Evolutionary conservation across 2,888 invertebrate genomes (phyloP).

Genomic region (Morpho achilles): DNA sequence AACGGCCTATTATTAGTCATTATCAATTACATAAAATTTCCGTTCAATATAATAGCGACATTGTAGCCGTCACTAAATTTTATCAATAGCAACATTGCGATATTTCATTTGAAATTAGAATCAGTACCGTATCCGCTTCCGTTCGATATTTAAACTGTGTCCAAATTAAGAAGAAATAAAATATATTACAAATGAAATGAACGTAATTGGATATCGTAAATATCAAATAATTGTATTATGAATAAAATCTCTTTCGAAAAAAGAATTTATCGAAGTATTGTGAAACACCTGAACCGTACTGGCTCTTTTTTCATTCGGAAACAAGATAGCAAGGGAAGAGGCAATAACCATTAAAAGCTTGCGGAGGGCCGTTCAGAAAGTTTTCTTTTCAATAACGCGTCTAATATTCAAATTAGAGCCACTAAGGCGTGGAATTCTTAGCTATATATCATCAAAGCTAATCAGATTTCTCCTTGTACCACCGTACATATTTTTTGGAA

Average conservation of each 20-base stretch:
- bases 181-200: no score
- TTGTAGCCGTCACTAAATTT: constrained; percentile 59
- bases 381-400: constrained; percentile 79
- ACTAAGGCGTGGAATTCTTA: constrained; percentile 66
- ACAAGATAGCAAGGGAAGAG: constrained; percentile 50
- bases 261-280: constrained; percentile 18
- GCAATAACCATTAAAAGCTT: constrained; percentile 76
- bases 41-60: constrained; percentile 69
- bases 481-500: constrained; percentile 48
- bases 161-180: constrained; percentile 57
- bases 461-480: constrained; percentile 64
- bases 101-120: constrained; percentile 76
- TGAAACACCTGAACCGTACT: constrained; percentile 46
- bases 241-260: not conserved
- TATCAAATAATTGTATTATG: not conserved
- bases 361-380: constrained; percentile 66
- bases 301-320: constrained; percentile 41
- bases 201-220: constrained; percentile 10
- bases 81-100: constrained; percentile 74
- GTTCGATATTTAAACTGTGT: constrained; percentile 71
- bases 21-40: constrained; percentile 60
- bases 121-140: constrained; percentile 77
- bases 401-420: constrained; percentile 77
- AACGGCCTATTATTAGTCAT: constrained; percentile 45
- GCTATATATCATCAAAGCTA: constrained; percentile 75